phyloP scores from a whole-genome alignment of 2,888 invertebrate genomes.

The Plagodis pulveraria region DNA sequence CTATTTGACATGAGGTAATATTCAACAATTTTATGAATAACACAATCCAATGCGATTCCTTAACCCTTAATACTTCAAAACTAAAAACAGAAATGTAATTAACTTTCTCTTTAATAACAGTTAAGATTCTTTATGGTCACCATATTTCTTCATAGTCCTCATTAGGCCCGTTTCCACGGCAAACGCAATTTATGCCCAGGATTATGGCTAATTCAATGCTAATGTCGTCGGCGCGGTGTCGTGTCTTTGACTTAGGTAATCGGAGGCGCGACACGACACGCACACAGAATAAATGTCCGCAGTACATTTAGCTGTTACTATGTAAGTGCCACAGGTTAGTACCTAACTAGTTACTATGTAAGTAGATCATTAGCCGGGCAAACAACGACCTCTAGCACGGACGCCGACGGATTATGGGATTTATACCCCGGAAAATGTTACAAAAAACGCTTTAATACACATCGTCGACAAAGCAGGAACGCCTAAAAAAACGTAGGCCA shows the following conservation, averaged over 20 bases:
- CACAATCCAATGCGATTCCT: too few relatives aligned
- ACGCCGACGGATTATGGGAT: conserved; percentile 36
- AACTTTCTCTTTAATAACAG: too few relatives aligned
- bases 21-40: too few relatives aligned
- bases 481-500: background rate
- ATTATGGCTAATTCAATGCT: conserved; percentile 18
- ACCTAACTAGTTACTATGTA: conserved; percentile 6
- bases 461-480: conserved; percentile 7
- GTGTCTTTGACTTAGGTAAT: conserved; percentile 38
- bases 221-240: conserved; percentile 19
- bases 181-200: conserved; percentile 15
- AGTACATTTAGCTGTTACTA: background rate
- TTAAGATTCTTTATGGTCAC: background rate
- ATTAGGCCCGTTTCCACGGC: conserved; percentile 7
- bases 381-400: conserved; percentile 39
- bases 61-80: too few relatives aligned
- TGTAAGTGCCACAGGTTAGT: background rate
- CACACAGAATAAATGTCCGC: background rate
- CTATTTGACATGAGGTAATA: too few relatives aligned
- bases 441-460: conserved; percentile 5
- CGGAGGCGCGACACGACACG: conserved; percentile 28
- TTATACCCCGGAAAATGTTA: conserved; percentile 35
- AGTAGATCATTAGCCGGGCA: conserved; percentile 42
- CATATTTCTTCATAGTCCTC: conserved; percentile 4
- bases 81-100: too few relatives aligned